Base-by-base conservation (phyloP, 2,888 invertebrate species). In the Teleiodes luculella region DNA sequence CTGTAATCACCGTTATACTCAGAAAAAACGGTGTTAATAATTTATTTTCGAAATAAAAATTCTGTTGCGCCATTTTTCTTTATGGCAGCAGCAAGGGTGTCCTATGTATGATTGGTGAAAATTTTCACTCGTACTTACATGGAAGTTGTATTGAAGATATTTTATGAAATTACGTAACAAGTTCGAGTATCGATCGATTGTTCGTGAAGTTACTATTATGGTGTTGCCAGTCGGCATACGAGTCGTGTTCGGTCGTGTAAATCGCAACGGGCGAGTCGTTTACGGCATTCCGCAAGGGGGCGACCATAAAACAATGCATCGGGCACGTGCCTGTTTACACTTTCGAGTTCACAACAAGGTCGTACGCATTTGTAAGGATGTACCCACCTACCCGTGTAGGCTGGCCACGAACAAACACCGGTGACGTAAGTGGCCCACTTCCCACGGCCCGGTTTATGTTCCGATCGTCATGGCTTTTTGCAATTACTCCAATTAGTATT, bases 291-390 rank as follows among this genome's bases (percentile, higher is more conserved):
- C 71, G 74, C 76, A 76, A 74, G 74, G 50, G 71, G 74, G 72
- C 76, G 70, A 76, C 75, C 82, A 86, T 88, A 85, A 89, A 89
- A 89, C 88, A 89, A 89, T 89, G 88, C 88, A 87, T 84, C 79
- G 84, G 78, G 74, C 88, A 84, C 86, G 86, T 86, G 88, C 82
- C 78, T 80, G 83, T 82, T 85, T 85, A 87, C 86, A 86, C 84
- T 87, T 86, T 83, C 80, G 85, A 86, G 88, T 87, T 87, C 86
- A 85, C 83, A 85, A 83, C 80, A 89, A 89, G 88, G 88, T 84
- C 87, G 83, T 83, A 86, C 86, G 88, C 86, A 86, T 89, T 87
- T 86, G 88, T 86, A 86, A 89, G 87, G 88, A 89, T 88, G 87
- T 86, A 78, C 43, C n/a, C 24, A 28, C 43, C 24, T 24, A 24